These are phyloP conservation scores for Anableps anableps DNA, from an alignment of 2,797 vertebrate species.

Conservation along the genomic window DNA sequence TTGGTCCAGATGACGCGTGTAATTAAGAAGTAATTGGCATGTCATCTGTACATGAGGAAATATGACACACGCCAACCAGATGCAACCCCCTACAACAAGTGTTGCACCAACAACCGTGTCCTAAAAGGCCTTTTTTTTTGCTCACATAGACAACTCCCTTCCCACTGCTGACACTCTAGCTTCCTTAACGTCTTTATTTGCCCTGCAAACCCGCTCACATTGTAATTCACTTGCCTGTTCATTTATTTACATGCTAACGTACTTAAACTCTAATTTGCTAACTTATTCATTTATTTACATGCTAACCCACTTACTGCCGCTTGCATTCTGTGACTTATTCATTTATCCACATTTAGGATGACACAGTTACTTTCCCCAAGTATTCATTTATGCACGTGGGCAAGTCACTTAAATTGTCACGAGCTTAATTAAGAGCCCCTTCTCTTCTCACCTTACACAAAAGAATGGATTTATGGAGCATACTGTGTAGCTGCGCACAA, in stretches of 20 bases:
- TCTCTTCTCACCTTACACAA: constrained; percentile 67
- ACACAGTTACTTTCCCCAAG: constrained; percentile 70
- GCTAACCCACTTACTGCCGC: constrained; percentile 82
- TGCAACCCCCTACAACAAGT: constrained; percentile 56
- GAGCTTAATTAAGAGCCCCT: constrained; percentile 74
- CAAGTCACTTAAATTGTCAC: constrained; percentile 72
- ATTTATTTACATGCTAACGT: constrained; percentile 83
- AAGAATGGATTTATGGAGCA: constrained; percentile 57
- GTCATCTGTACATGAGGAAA: constrained; percentile 86
- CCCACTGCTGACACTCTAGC: constrained; percentile 52
- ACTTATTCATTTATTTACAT: constrained; percentile 85
- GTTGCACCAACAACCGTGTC: constrained; percentile 50
- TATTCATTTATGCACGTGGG: constrained; percentile 77
- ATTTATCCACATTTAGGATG: constrained; percentile 79
- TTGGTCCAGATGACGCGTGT: constrained; percentile 86
- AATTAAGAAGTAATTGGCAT: constrained; percentile 88
- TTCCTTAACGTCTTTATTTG: constrained; percentile 63
- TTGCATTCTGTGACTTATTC: constrained; percentile 74
- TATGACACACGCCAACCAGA: constrained; percentile 77
- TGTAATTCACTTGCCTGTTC: constrained; percentile 69
- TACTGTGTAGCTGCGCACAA: constrained; percentile 58
- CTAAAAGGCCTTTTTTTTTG: constrained; percentile 48
- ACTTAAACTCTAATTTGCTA: constrained; percentile 78
- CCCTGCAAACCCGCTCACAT: constrained; percentile 43
- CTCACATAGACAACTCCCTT: constrained; percentile 57